Evolutionary conservation across 2,797 vertebrate genomes (phyloP).

Genomic region (Apogon talboti): DNA sequence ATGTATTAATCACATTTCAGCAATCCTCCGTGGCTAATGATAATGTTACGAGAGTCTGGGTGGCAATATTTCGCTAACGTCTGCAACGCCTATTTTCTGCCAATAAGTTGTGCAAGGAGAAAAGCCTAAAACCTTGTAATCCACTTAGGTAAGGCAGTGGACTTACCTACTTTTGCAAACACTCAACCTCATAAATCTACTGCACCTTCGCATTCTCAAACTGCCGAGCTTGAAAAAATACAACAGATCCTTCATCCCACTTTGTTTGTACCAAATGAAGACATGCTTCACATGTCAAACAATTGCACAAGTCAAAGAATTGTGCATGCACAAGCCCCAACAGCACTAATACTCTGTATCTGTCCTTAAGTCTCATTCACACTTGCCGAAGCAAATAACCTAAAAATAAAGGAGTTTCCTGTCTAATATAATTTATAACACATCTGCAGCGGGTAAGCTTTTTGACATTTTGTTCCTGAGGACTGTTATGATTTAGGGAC

Average conservation of each 20-base stretch:
- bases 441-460: constrained; percentile 39
- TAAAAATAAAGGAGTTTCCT: constrained; percentile 44
- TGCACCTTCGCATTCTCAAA: constrained; percentile 64
- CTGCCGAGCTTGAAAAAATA: constrained; percentile 37
- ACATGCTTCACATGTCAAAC: constrained; percentile 60
- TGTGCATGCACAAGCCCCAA: constrained; percentile 52
- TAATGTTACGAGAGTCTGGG: constrained; percentile 79
- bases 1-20: constrained; percentile 87
- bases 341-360: constrained; percentile 43
- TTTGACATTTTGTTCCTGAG: constrained; percentile 38
- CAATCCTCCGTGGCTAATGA: constrained; percentile 82
- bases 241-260: constrained; percentile 37
- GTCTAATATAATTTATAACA: constrained; percentile 46
- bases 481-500: constrained; percentile 21
- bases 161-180: constrained; percentile 80
- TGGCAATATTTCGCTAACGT: constrained; percentile 78
- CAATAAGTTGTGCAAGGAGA: constrained; percentile 82
- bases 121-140: constrained; percentile 85
- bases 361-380: constrained; percentile 46
- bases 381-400: constrained; percentile 37
- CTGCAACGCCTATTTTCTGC: constrained; percentile 81
- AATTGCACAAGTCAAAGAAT: constrained; percentile 60
- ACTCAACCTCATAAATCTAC: constrained; percentile 77
- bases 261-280: constrained; percentile 62
- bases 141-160: constrained; percentile 81